A percentile compares a stretch with the other conserved stretches of the same genome.
Conservation (phyloP, 2,113 vertebrate species). For the Podarcis muralis region DNA sequence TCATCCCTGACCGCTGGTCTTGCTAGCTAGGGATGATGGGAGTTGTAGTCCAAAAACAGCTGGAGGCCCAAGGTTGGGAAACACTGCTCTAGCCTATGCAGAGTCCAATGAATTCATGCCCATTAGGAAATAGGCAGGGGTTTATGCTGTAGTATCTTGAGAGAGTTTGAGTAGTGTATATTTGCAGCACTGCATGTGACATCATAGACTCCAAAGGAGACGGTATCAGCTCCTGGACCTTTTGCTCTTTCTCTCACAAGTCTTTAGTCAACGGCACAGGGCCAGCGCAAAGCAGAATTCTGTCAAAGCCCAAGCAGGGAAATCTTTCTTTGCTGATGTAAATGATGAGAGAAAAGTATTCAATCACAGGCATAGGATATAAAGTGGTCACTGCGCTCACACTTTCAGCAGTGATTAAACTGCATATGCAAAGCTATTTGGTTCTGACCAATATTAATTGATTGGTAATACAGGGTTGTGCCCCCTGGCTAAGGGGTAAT, state of each 20-base stretch:
- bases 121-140: not conserved
- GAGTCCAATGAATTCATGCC: not conserved
- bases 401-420: not conserved
- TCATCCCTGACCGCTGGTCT: too few species aligned
- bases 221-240: not conserved
- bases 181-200: not conserved
- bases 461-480: not conserved
- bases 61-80: too few species aligned
- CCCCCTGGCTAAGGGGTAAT: not conserved
- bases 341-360: not conserved
- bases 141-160: not conserved
- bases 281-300: not conserved
- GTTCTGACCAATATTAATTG: not conserved
- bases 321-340: not conserved
- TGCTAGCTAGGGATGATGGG: too few species aligned
- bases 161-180: not conserved
- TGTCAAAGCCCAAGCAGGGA: not conserved
- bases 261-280: not conserved
- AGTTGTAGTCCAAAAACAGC: too few species aligned
- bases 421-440: not conserved
- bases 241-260: not conserved
- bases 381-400: not conserved
- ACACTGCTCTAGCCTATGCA: not conserved
- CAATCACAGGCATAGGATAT: not conserved
- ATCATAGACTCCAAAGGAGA: not conserved